Base-by-base conservation (phyloP, 2,113 vertebrate genomes). In the Hippocampus comes region DNA sequence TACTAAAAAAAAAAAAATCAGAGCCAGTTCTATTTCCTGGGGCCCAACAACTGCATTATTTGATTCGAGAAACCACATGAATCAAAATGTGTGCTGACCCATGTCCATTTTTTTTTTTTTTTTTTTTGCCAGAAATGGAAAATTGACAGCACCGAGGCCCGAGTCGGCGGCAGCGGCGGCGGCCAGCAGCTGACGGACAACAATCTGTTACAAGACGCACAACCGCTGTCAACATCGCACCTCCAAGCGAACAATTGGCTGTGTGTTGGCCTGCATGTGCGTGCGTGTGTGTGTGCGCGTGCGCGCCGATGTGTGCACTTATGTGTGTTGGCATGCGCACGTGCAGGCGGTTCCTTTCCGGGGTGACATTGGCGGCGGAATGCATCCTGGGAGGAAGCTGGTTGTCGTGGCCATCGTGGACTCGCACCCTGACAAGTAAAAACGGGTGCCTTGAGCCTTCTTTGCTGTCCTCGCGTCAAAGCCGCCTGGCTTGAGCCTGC, bases 381-480 rank as follows among this genome's bases (percentile, higher is more conserved):
- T 98, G 94, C 89, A 92, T 75, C 95, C 94, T 0, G 96, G 96
- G 34, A 98, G 96, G 92, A 97, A 95, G 90, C 84, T 98, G 25
- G 86, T 95, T 8, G 88, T 98, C 41, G 92, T 98, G 90, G 96
- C 95, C 12, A 93, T 97, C 5, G 94, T 99, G 80, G 93, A 95
- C 76, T 82, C 94, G 14, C 93, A 93, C 66, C 95, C 97, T 0
- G 94, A 96, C 82, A 95, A 95, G 97, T 99, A 72, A 78, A 25
- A 67, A n/a, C 38, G 34, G 34, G 34, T 38, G 34, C 34, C 34
- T 18, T 1, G 11, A 46, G 11, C 43, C 11, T 18, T 18, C 17
- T 18, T 49, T 49, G 5, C 48, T 14, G 15, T 49, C 48, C 14
- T 14, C 17, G 15, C 4, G 5, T 48, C 46, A 43, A 43, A 43